phyloP scores from a whole-genome alignment of 2,888 invertebrate species.

The Drosophila sordidula region DNA sequence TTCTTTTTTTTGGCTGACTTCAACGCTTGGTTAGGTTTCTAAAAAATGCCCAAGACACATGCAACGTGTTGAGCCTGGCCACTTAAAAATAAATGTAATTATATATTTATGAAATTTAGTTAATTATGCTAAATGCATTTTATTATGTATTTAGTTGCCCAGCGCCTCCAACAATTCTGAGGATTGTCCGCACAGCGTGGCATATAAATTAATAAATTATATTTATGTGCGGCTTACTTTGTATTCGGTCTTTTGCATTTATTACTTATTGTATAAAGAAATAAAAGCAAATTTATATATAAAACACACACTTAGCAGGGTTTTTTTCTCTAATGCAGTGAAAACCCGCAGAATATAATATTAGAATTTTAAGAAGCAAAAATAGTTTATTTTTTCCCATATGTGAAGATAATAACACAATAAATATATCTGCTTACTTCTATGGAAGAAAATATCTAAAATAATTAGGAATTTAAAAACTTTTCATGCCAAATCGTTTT shows the following conservation, averaged over 20 bases:
- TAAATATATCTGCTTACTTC: no score
- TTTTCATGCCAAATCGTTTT: not conserved
- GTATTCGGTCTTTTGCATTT: conserved; percentile 23
- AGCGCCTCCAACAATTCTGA: conserved; percentile 25
- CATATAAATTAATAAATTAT: conserved; percentile 72
- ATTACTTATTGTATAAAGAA: conserved; percentile 1
- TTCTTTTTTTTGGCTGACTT: conserved; percentile 39
- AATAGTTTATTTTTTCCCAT: no score
- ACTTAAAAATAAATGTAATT: conserved; percentile 66
- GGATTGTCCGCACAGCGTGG: conserved; percentile 47
- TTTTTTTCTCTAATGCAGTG: not conserved
- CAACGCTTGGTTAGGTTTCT: conserved; percentile 74
- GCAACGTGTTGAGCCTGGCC: conserved; percentile 53
- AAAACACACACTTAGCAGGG: not conserved
- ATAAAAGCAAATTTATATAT: not conserved
- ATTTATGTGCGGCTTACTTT: conserved; percentile 33
- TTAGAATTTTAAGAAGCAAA: no score
- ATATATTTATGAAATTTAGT: conserved; percentile 76
- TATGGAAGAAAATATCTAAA: no score
- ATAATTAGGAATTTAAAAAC: not conserved
- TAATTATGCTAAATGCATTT: conserved; percentile 75
- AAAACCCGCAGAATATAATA: not conserved
- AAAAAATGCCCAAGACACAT: conserved; percentile 68
- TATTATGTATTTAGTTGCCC: conserved; percentile 63
- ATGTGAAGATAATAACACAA: no score